Percentiles rank a stretch among this genome's conserved stretches.
Evolutionary conservation across 2,797 vertebrate genomes (phyloP).

Genomic region (Eurystomus glaucurus): DNA sequence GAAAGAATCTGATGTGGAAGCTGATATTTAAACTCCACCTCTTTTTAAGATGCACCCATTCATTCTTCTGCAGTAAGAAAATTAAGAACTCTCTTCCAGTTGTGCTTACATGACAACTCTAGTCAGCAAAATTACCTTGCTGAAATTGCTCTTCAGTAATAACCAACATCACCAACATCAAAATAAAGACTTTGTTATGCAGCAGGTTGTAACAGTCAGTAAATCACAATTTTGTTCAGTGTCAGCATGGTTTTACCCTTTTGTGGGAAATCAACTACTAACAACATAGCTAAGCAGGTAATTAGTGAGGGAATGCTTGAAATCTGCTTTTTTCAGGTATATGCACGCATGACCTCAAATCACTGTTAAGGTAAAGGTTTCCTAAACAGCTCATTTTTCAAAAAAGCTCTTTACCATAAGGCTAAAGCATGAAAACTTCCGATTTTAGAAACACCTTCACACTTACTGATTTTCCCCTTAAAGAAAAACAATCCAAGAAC

Average conservation of each 20-base stretch:
- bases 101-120: not conserved
- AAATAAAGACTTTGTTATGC: not conserved
- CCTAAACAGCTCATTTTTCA: not conserved
- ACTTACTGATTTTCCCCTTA: not conserved
- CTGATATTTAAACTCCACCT: not conserved
- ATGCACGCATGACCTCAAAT: not conserved
- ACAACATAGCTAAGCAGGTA: not conserved
- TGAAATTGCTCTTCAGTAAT: not conserved
- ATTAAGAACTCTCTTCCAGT: not conserved
- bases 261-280: not conserved
- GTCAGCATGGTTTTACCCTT: not conserved
- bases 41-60: not conserved
- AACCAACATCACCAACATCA: not conserved
- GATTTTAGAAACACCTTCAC: not conserved
- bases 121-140: not conserved
- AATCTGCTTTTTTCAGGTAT: not conserved
- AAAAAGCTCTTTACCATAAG: not conserved
- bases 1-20: not conserved
- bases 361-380: not conserved
- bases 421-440: not conserved
- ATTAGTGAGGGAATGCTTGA: not conserved
- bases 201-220: not conserved
- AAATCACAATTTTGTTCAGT: not conserved
- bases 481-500: slow-evolving; percentile 3
- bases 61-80: not conserved